Base-by-base conservation (phyloP, 2,797 vertebrate genomes). In the Spinus olivaceus region DNA sequence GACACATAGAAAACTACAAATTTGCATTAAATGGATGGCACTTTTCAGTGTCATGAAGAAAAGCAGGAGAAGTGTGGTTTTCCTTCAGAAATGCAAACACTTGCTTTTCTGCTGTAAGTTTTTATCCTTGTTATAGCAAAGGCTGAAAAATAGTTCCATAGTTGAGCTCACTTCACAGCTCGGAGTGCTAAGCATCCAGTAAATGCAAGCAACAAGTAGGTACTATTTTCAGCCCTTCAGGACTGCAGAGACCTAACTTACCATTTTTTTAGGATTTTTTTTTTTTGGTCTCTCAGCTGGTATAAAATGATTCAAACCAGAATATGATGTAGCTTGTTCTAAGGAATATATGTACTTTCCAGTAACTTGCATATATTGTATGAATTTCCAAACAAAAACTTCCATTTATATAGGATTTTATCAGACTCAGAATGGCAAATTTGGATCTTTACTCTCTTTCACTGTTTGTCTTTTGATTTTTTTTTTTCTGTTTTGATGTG, bases 51-150 rank as follows among this genome's bases (percentile, higher is more conserved):
- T 17, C 51, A 30, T 51, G n/a, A 64, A 72, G 24, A 53, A 86
- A 86, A 69, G 8, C 5, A 57, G 3, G 1, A 70, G 6, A 37
- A 33, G 2, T 2, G 10, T 65, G 2, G 2, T 30, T 33, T 41
- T 72, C 42, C 24, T 60, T 53, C 23, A 79, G 76, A 69, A 76
- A 41, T 49, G 5, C 9, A 24, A 46, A 57, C 4, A 19, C 3
- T 79, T 17, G 7, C 1, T 59, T 81, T 88, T 56, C 12, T 65
- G 7, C 2, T n/a, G 10, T 10, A 72, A 9, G 2, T 57, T 72
- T 60, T 10, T 28, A 35, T 53, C 2, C 0, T 56, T 0, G 47
- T 3, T 37, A 8, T 2, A 69, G 5, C 7, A 3, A 80, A 72
- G 32, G 10, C 3, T 67, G 35, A 63, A 80, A 95, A 90, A 8